Conservation (phyloP, 1,140 invertebrate genomes). For the Cydia splendana region DNA sequence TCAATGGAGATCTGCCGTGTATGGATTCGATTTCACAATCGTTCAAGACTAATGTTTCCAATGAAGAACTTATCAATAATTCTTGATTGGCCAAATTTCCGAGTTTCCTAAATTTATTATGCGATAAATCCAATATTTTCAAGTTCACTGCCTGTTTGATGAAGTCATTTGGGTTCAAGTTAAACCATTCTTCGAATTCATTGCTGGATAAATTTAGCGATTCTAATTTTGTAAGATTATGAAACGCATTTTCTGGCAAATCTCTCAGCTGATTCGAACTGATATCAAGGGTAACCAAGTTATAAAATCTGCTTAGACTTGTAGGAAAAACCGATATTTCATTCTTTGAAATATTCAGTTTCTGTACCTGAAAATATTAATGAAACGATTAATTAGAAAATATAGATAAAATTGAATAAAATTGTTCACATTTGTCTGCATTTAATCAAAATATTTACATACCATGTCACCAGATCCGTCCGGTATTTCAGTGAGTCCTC, state of each 20-base stretch:
- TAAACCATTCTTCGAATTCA: slow-evolving; percentile 77
- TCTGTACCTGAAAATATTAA: slow-evolving; percentile 69
- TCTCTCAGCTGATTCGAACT: slow-evolving; percentile 78
- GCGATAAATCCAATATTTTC: slow-evolving; percentile 75
- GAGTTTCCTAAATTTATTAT: slow-evolving; percentile 74
- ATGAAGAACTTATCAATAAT: slow-evolving; percentile 74
- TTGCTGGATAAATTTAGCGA: slow-evolving; percentile 80
- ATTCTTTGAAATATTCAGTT: slow-evolving; percentile 83
- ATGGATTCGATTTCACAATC: slow-evolving; percentile 79
- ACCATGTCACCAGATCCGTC: slow-evolving; percentile 58
- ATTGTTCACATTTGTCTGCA: not conserved
- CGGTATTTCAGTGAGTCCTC: slow-evolving; percentile 61
- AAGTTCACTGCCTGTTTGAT: slow-evolving; percentile 71
- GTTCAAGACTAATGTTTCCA: slow-evolving; percentile 77
- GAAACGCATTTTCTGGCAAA: slow-evolving; percentile 68
- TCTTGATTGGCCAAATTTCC: slow-evolving; percentile 76
- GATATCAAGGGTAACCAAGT: slow-evolving; percentile 79
- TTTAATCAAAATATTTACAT: slow-evolving; percentile 34
- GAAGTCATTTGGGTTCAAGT: slow-evolving; percentile 76
- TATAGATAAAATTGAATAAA: not conserved
- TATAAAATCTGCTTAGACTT: slow-evolving; percentile 62
- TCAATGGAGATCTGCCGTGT: slow-evolving; percentile 76
- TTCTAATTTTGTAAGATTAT: slow-evolving; percentile 77
- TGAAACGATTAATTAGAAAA: slow-evolving; percentile 17
- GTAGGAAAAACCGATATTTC: slow-evolving; percentile 79